Conservation (phyloP, 1,140 invertebrate species). For the Aphelinus atriplicis region DNA sequence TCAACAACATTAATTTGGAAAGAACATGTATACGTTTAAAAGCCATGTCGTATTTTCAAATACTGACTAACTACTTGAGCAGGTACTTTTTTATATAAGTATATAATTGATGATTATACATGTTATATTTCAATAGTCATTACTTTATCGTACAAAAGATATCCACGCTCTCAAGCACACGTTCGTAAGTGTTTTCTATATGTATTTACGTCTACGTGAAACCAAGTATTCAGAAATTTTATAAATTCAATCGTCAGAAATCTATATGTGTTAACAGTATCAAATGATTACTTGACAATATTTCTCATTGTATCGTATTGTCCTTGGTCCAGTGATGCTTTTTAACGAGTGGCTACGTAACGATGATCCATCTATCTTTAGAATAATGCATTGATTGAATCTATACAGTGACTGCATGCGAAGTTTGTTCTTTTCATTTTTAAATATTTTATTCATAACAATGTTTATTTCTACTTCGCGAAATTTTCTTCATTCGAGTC, state of each 20-base stretch:
- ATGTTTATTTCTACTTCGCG: neutral
- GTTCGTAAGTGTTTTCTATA: neutral
- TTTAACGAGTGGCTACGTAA: slow-evolving; percentile 33
- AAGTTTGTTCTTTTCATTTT: neutral
- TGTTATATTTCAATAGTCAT: slow-evolving; percentile 17
- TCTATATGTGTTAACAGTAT: slow-evolving; percentile 33
- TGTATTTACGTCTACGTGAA: too few species aligned
- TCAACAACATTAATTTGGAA: neutral
- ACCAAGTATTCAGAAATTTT: too few species aligned
- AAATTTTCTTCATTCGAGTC: too few species aligned
- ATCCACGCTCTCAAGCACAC: neutral
- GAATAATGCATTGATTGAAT: slow-evolving; percentile 14
- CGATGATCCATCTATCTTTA: slow-evolving; percentile 11
- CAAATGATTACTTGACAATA: slow-evolving; percentile 21
- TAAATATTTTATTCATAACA: neutral
- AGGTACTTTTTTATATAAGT: slow-evolving; percentile 34
- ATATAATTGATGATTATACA: slow-evolving; percentile 15
- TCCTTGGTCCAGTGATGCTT: slow-evolving; percentile 55
- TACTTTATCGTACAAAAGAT: slow-evolving; percentile 12
- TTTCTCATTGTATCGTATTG: slow-evolving; percentile 44
- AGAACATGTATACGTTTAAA: slow-evolving; percentile 12
- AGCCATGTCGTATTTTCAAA: slow-evolving; percentile 27
- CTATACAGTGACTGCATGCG: neutral
- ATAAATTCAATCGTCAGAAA: neutral
- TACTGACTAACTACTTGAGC: slow-evolving; percentile 29